A percentile compares a stretch with the other conserved stretches of the same genome.
Evolutionary conservation across 2,888 invertebrate species (phyloP).

Genomic region (Aphidoletes aphidimyza): DNA sequence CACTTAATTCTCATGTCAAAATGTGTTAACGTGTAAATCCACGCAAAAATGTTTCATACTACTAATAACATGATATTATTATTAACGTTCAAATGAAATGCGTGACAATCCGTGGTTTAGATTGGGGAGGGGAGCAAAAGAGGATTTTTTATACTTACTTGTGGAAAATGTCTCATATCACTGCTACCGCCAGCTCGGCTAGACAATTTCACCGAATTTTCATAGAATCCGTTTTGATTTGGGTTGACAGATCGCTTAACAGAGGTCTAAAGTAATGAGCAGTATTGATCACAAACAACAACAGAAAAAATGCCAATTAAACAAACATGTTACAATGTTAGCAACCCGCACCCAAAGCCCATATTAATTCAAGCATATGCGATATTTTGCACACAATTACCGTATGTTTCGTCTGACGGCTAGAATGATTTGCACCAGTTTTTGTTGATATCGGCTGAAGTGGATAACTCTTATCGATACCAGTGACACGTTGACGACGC

Average conservation of each 20-base stretch:
- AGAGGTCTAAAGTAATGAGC: not conserved
- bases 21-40: no score
- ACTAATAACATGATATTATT: not conserved
- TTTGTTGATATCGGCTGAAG: constrained; percentile 76
- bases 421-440: not conserved
- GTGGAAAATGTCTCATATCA: not conserved
- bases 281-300: no score
- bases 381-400: not conserved
- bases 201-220: not conserved
- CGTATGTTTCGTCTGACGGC: constrained; percentile 7
- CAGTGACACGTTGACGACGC: constrained; percentile 73
- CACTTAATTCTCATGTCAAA: no score
- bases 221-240: not conserved
- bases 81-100: not conserved
- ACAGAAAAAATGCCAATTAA: not conserved
- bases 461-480: constrained; percentile 84
- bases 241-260: not conserved
- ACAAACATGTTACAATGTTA: not conserved
- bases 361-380: not conserved
- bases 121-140: not conserved
- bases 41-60: no score
- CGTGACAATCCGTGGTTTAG: no score
- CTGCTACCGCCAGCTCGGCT: not conserved
- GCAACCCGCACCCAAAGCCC: not conserved
- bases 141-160: not conserved